A percentile compares a stretch with the other conserved stretches of the same genome.
Evolutionary conservation across 2,113 vertebrate species (phyloP).

Genomic region (Brachirus orientalis): DNA sequence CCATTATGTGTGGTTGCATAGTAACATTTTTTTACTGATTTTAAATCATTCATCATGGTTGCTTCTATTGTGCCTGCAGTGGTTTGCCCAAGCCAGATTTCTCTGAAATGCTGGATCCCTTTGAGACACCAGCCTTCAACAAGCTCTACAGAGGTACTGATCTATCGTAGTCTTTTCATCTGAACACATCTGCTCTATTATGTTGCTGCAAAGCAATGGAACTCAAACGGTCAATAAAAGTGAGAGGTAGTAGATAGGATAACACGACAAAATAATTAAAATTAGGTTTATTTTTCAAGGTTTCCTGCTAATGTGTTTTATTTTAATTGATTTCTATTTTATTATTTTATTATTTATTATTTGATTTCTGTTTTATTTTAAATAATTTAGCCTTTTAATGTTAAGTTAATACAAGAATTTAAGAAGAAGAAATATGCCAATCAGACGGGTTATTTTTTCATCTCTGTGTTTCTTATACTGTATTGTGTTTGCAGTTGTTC

Average conservation of each 20-base stretch:
- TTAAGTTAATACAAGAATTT: too few species aligned
- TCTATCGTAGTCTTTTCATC: background rate
- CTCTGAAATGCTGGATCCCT: conserved; percentile 90
- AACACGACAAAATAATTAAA: background rate
- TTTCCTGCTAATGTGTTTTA: background rate
- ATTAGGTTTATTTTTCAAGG: background rate
- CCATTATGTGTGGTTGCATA: background rate
- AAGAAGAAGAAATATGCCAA: background rate
- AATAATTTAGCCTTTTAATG: background rate
- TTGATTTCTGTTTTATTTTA: too few species aligned
- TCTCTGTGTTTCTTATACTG: background rate
- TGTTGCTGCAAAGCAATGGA: background rate
- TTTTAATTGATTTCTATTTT: background rate
- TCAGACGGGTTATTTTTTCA: background rate
- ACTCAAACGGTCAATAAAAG: conserved; percentile 5
- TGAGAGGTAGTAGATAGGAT: background rate
- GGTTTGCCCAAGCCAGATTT: conserved; percentile 88
- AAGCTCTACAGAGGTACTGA: conserved; percentile 93
- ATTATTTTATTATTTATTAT: too few species aligned
- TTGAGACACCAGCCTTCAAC: conserved; percentile 92
- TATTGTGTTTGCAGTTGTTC: conserved; percentile 87
- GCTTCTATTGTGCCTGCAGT: conserved; percentile 69
- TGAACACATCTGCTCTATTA: conserved; percentile 7
- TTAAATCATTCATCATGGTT: background rate
- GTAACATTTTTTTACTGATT: background rate